Conservation (phyloP, 1,140 invertebrate genomes). For the Geopemphigus sp. region DNA sequence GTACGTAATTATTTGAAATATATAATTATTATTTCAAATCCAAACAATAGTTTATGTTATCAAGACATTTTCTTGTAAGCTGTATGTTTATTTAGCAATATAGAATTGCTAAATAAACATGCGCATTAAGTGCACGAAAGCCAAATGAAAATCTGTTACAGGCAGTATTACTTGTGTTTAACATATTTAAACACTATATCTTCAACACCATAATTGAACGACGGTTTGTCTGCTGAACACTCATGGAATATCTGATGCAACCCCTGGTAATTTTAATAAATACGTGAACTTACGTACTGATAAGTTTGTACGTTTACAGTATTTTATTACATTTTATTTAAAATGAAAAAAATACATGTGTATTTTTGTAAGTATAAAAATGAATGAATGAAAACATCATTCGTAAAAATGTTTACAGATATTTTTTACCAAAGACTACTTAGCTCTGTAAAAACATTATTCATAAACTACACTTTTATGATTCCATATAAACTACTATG, state of each 20-base stretch:
- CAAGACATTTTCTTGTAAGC: slow-evolving; percentile 3
- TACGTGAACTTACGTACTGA: slow-evolving; percentile 18
- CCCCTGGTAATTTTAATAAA: slow-evolving; percentile 44
- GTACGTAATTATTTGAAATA: background rate
- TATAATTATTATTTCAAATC: background rate
- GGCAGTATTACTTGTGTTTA: slow-evolving; percentile 40
- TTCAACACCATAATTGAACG: slow-evolving; percentile 31
- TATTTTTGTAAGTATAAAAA: slow-evolving; percentile 28
- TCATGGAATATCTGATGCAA: slow-evolving; percentile 30
- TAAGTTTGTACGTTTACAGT: slow-evolving; percentile 28
- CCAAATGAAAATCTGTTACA: slow-evolving; percentile 48
- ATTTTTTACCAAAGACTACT: background rate
- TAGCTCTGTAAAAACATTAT: background rate
- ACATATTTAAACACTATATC: slow-evolving; percentile 43
- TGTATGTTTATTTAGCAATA: slow-evolving; percentile 25
- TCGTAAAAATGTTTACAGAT: background rate
- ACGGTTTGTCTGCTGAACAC: slow-evolving; percentile 19
- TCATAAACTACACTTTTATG: background rate
- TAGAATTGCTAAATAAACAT: slow-evolving; percentile 25
- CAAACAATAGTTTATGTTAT: background rate
- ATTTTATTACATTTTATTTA: slow-evolving; percentile 38
- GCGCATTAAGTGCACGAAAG: slow-evolving; percentile 37
- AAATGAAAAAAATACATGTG: slow-evolving; percentile 1
- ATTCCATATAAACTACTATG: background rate
- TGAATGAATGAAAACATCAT: slow-evolving; percentile 19